Conservation (phyloP, 92 coral and sea anemone genomes). For the Epizoanthus rinbou region DNA sequence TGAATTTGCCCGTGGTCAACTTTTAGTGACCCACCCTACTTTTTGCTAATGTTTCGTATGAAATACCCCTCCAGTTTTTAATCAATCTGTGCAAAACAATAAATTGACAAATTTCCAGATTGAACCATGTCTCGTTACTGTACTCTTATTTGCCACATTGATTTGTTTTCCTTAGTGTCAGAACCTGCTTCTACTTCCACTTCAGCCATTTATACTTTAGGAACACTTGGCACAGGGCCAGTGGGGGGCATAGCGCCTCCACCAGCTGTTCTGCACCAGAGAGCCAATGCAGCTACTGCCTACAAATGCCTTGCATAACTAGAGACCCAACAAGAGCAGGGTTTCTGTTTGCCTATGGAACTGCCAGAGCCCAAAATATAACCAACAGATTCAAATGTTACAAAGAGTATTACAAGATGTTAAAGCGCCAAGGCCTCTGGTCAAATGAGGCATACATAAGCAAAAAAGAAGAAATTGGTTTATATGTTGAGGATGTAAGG, state of each 20-base stretch:
- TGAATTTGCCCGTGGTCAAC: too few species aligned
- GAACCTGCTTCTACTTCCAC: too few species aligned
- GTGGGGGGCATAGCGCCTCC: neutral
- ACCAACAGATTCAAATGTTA: neutral
- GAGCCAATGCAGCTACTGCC: neutral
- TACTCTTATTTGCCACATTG: too few species aligned
- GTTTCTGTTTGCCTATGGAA: neutral
- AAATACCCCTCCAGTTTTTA: too few species aligned
- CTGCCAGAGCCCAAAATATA: neutral
- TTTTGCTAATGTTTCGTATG: too few species aligned
- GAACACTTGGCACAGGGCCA: neutral
- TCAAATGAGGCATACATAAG: neutral
- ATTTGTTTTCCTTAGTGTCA: too few species aligned
- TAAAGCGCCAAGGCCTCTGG: neutral
- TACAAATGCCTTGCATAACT: conserved; percentile 1
- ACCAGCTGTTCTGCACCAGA: neutral
- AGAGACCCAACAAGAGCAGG: neutral
- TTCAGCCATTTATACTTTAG: neutral
- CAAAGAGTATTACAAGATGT: neutral
- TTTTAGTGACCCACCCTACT: too few species aligned
- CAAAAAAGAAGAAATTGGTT: neutral
- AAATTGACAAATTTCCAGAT: too few species aligned
- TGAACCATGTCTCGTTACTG: too few species aligned
- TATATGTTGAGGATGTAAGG: neutral
- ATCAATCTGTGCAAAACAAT: too few species aligned